Evolutionary conservation across 2,797 vertebrate species (phyloP), one percentile per base, ranked within the genome.

Genomic region (Argyrosomus regius): DNA sequence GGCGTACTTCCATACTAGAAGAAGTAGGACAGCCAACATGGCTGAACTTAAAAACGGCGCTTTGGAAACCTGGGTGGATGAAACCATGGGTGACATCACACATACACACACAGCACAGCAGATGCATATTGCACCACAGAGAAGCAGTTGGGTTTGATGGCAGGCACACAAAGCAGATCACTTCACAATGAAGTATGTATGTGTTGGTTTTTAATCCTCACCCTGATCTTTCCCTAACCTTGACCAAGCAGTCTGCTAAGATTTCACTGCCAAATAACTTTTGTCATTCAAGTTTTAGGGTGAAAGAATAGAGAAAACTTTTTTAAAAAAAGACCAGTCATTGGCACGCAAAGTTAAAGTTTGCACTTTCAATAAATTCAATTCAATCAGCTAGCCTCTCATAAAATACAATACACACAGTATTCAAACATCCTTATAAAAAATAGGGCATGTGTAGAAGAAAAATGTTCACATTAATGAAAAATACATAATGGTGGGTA

Each of bases 121-220:
- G 35, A 39, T 48, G 17, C 16, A 16, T 6, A 16, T 48, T 16
- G 2, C 16, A 48, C 16, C 6, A 16, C 17, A 16, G 45, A 16
- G 45, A 48, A 48, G 45, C 16, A 6, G 46, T 49, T 22, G 9
- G 49, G n/a, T 11, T 12, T 22, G 50, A 22, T 13, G n/a, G n/a
- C 28, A 50, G 28, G 35, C 12, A 43, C 22, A 62, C 22, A 52
- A 75, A 64, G 59, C 46, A 22, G 66, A 65, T 64, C 35, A 64
- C 35, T 58, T 52, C 11, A 61, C 35, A 24, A 28, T 0, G 3
- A 39, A 39, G 35, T 39, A 39, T 39, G 35, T 9, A 39, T 39
- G 35, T 39, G 35, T 39, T 39, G 35, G 35, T 50, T 3, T 54
- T 50, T 26, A 7, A 54, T 16, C 6, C 12, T 54, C 13, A 53